Conservation (phyloP, 2,888 invertebrate species). For the Cryptocheilus praepositus region DNA sequence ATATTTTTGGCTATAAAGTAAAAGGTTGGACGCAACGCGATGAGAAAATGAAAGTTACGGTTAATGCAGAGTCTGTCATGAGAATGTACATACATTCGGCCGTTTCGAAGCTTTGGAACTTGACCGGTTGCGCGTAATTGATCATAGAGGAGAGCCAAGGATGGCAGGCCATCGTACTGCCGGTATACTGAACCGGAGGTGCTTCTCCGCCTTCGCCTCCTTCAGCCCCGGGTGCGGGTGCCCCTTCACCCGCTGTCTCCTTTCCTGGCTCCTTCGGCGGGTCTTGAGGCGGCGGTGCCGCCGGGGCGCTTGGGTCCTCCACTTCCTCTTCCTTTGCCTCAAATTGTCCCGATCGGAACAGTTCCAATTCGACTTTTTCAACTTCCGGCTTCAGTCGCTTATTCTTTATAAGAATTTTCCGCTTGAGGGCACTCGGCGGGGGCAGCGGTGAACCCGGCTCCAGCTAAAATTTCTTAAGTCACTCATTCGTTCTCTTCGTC, state of each 20-base stretch:
- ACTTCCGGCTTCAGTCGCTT: conserved; percentile 82
- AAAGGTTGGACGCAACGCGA: no score
- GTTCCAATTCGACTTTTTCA: conserved; percentile 79
- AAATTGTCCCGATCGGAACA: conserved; percentile 77
- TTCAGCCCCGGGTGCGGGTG: conserved; percentile 77
- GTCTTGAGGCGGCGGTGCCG: conserved; percentile 62
- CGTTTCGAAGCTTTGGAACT: conserved; percentile 82
- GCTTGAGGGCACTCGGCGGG: conserved; percentile 80
- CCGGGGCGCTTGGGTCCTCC: conserved; percentile 75
- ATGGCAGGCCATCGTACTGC: conserved; percentile 82
- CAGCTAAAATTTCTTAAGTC: conserved; percentile 67
- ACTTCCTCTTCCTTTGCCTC: conserved; percentile 76
- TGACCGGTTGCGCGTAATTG: conserved; percentile 84
- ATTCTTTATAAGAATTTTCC: conserved; percentile 83
- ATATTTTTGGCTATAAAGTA: conserved; percentile 78
- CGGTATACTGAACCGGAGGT: conserved; percentile 77
- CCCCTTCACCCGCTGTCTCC: conserved; percentile 74
- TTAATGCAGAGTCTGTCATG: no score
- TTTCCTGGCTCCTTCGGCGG: conserved; percentile 60
- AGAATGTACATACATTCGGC: conserved; percentile 77
- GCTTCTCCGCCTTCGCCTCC: conserved; percentile 70
- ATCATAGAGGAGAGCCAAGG: conserved; percentile 82
- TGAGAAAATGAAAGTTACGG: no score
- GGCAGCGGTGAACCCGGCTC: conserved; percentile 80
- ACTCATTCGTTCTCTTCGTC: no score